Evolutionary conservation across 2,113 vertebrate genomes (phyloP).

Genomic region (Clarias magur): DNA sequence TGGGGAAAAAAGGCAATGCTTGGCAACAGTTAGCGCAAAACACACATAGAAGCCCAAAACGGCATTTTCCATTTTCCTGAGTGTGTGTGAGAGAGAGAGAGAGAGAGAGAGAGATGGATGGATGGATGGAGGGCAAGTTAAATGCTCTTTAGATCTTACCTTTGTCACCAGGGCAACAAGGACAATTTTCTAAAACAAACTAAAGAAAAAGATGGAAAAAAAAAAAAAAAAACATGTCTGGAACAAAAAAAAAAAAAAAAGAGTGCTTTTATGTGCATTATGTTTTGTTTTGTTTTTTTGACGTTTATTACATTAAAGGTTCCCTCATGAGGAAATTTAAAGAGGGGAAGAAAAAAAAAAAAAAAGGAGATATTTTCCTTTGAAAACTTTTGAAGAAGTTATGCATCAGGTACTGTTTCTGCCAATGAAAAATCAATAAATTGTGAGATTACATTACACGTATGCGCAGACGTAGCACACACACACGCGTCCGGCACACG

Average conservation of each 20-base stretch:
- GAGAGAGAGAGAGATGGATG: not conserved
- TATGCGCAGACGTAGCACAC: no score
- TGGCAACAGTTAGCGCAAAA: slow-evolving; percentile 68
- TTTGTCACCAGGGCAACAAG: slow-evolving; percentile 60
- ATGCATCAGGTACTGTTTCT: not conserved
- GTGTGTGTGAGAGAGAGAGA: not conserved
- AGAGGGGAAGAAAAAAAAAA: no score
- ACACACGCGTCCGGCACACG: no score
- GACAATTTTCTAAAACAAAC: slow-evolving; percentile 47
- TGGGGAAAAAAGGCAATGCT: slow-evolving; percentile 65
- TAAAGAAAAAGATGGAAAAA: slow-evolving; percentile 25
- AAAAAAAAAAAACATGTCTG: not conserved
- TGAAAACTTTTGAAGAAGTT: not conserved
- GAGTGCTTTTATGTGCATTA: not conserved
- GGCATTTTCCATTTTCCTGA: slow-evolving; percentile 53
- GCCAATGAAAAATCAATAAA: not conserved
- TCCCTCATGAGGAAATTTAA: not conserved
- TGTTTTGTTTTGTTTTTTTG: not conserved
- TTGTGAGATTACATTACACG: not conserved
- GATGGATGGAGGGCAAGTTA: slow-evolving; percentile 33
- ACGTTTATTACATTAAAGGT: slow-evolving; percentile 10
- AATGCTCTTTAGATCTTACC: slow-evolving; percentile 64
- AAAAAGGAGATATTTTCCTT: no score
- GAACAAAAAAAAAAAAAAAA: slow-evolving; percentile 27
- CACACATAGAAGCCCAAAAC: slow-evolving; percentile 52